These are phyloP conservation scores for Sclerurus mexicanus DNA, from an alignment of 2,113 vertebrate species.

Conservation along the genomic window DNA sequence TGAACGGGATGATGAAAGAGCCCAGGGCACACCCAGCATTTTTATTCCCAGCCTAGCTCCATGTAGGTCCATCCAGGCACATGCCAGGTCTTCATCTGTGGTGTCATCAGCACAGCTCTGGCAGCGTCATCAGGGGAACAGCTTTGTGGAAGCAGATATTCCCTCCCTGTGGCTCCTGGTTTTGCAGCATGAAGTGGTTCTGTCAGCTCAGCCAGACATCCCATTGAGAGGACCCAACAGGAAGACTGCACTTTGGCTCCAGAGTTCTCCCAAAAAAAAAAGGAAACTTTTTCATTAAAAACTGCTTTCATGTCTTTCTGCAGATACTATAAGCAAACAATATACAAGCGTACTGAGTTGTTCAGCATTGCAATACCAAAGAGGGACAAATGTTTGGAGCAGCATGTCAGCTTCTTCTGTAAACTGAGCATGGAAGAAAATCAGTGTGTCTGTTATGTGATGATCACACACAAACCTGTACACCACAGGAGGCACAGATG, in stretches of 20 bases:
- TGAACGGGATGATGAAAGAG: accelerated
- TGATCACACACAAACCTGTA: not conserved
- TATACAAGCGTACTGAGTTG: not conserved
- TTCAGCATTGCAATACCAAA: not conserved
- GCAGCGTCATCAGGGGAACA: not conserved
- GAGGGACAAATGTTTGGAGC: not conserved
- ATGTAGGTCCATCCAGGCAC: not conserved
- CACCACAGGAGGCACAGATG: not conserved
- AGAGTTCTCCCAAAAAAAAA: not conserved
- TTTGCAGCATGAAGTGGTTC: not conserved
- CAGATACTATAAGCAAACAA: not conserved
- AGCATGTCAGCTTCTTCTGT: not conserved
- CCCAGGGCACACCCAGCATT: not conserved
- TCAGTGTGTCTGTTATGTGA: not conserved
- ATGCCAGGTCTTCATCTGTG: not conserved
- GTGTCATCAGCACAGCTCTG: not conserved
- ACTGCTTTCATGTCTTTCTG: not conserved
- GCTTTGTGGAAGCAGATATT: not conserved
- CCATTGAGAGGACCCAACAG: not conserved
- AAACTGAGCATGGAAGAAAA: not conserved
- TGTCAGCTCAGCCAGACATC: not conserved
- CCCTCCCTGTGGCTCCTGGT: not conserved
- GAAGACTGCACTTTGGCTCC: not conserved
- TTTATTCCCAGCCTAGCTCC: not conserved
- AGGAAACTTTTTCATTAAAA: not conserved